phyloP scores from a whole-genome alignment of 2,888 invertebrate genomes.

The Papilio gigon region DNA sequence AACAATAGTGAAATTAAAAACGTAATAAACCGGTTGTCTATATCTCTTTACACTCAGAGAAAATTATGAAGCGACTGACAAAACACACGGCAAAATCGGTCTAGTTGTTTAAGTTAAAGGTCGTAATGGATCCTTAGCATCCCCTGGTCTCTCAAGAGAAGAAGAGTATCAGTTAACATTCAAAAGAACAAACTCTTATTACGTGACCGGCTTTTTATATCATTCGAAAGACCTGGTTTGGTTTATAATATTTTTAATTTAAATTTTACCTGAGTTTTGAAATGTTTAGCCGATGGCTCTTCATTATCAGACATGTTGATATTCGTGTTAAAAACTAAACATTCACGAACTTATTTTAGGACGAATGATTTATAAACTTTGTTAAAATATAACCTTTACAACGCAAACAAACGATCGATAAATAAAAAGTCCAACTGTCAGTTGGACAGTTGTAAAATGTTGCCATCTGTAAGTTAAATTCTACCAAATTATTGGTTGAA shows the following conservation, averaged over 20 bases:
- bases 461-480: background rate
- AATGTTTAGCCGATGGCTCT: conserved; percentile 64
- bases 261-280: conserved; percentile 55
- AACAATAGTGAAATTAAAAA: background rate
- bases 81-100: too few species aligned
- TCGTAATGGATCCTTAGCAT: too few species aligned
- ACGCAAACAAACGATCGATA: background rate
- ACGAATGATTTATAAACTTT: background rate
- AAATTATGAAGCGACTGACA: background rate
- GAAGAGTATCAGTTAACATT: too few species aligned
- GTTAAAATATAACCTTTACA: background rate
- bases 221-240: background rate
- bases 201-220: background rate
- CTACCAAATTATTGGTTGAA: background rate
- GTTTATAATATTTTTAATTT: background rate
- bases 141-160: too few species aligned
- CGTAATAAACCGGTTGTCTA: background rate
- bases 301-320: conserved; percentile 62
- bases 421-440: background rate
- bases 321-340: background rate
- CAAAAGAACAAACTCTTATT: too few species aligned
- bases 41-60: background rate
- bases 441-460: background rate
- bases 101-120: too few species aligned
- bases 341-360: background rate